Evolutionary conservation across 2,113 vertebrate species (phyloP).

Genomic region (Notothenia rossii): DNA sequence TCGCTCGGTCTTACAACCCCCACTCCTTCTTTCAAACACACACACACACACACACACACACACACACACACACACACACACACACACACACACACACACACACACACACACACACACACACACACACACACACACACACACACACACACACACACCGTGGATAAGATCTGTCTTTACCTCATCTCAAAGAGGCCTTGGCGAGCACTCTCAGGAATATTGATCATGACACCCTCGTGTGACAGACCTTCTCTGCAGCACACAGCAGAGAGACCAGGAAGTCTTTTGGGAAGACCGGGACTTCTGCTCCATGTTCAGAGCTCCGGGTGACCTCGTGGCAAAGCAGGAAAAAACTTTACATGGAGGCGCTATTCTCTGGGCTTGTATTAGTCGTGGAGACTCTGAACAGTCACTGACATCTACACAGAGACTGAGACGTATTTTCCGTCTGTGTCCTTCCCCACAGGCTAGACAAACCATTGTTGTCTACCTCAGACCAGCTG

Average conservation of each 20-base stretch:
- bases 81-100: no score
- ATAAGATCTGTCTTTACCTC: constrained; percentile 70
- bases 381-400: constrained; percentile 50
- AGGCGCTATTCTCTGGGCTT: constrained; percentile 46
- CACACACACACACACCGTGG: no score
- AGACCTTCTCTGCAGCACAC: constrained; percentile 40
- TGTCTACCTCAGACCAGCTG: constrained; percentile 28
- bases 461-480: constrained; percentile 53
- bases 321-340: constrained; percentile 16
- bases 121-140: no score
- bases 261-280: constrained; percentile 28
- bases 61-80: no score
- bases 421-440: constrained; percentile 41
- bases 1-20: constrained; percentile 26
- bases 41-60: constrained; percentile 28
- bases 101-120: no score
- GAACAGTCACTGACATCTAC: constrained; percentile 61
- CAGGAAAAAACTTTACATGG: constrained; percentile 47
- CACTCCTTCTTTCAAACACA: constrained; percentile 29
- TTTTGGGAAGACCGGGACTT: constrained; percentile 36
- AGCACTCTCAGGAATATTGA: constrained; percentile 78
- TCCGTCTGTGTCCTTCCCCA: constrained; percentile 41
- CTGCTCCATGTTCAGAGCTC: constrained; percentile 37
- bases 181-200: constrained; percentile 70
- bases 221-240: constrained; percentile 65